Evolutionary conservation across 2,797 vertebrate species (phyloP).

Genomic region (Sebastes diaconus): DNA sequence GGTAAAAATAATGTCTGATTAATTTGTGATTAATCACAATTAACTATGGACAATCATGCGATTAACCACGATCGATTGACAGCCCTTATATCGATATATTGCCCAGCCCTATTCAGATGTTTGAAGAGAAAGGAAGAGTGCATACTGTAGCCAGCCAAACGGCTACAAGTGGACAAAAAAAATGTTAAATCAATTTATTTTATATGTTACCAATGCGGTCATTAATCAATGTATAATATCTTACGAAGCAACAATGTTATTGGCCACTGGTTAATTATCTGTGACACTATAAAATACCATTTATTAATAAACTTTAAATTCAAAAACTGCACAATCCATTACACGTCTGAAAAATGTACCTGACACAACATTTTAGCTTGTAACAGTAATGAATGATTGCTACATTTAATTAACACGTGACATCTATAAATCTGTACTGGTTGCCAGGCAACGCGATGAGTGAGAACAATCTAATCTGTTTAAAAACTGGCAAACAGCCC

Average conservation of each 20-base stretch:
- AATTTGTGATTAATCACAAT: too few species aligned
- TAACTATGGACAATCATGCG: too few species aligned
- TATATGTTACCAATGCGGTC: not conserved
- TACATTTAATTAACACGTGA: not conserved
- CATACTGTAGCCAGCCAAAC: not conserved
- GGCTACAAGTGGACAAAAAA: not conserved
- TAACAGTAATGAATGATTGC: not conserved
- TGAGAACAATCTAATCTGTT: slow-evolving; percentile 23
- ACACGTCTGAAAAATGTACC: not conserved
- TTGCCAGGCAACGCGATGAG: slow-evolving; percentile 11
- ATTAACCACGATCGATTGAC: too few species aligned
- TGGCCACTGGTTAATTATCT: not conserved
- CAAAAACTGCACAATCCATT: not conserved
- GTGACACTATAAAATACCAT: not conserved
- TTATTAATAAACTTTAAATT: not conserved
- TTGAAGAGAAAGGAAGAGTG: not conserved
- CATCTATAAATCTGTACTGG: not conserved
- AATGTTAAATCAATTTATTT: not conserved
- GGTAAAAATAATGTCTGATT: too few species aligned
- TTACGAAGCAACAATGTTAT: not conserved
- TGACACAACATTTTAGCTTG: not conserved
- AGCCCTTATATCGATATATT: too few species aligned
- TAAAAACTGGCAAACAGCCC: slow-evolving; percentile 10
- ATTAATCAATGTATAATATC: not conserved
- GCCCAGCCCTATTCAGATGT: too few species aligned